Conservation (phyloP, 2,888 invertebrate genomes). For the Epinotia nisella region DNA sequence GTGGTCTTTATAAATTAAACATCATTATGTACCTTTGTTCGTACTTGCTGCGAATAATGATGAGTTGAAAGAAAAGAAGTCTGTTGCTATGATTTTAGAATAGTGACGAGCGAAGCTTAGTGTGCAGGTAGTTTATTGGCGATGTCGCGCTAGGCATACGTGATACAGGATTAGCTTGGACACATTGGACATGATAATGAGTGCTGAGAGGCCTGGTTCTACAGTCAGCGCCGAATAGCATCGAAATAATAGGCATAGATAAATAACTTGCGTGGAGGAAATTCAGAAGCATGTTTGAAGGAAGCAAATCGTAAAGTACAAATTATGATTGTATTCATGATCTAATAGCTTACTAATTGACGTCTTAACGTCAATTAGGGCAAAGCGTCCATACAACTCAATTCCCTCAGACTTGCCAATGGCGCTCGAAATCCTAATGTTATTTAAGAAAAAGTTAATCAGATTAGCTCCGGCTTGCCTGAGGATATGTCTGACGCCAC, state of each 20-base stretch:
- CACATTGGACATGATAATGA: conserved; percentile 57
- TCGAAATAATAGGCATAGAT: background rate
- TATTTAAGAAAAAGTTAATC: too few relatives aligned
- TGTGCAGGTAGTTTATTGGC: conserved; percentile 54
- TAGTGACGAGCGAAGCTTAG: conserved; percentile 7
- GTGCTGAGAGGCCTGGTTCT: conserved; percentile 46
- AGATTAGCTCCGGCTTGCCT: too few relatives aligned
- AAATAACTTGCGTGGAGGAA: too few relatives aligned
- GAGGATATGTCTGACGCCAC: too few relatives aligned
- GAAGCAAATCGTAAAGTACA: too few relatives aligned
- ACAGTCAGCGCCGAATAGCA: conserved; percentile 9
- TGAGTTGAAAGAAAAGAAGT: conserved; percentile 27
- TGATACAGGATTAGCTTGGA: conserved; percentile 59
- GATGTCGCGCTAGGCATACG: conserved; percentile 57
- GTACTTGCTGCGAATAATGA: conserved; percentile 38
- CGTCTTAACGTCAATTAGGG: too few relatives aligned
- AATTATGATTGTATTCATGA: too few relatives aligned
- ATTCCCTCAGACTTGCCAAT: too few relatives aligned
- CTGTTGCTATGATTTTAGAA: background rate
- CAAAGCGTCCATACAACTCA: too few relatives aligned
- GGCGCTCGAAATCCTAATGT: too few relatives aligned
- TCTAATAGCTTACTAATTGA: too few relatives aligned
- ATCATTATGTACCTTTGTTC: conserved; percentile 27
- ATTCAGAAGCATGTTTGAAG: too few relatives aligned
- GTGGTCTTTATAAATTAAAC: conserved; percentile 41